A percentile compares a stretch with the other conserved stretches of the same genome.
These are phyloP conservation scores for Macropodus opercularis DNA, from an alignment of 2,797 vertebrate species.

Conservation along the genomic window DNA sequence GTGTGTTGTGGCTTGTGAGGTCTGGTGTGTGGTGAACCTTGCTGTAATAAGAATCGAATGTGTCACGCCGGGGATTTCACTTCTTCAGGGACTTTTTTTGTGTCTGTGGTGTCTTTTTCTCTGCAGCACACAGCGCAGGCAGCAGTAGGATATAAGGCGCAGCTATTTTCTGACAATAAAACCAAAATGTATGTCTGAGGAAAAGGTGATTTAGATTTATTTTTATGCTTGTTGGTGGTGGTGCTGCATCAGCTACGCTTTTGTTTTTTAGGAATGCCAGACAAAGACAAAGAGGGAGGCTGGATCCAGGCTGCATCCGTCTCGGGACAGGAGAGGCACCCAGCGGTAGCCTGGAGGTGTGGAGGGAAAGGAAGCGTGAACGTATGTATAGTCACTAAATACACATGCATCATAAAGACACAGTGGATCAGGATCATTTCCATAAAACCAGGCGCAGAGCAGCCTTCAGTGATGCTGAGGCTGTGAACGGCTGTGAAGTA, in stretches of 20 bases:
- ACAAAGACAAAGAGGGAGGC: slow-evolving; percentile 86
- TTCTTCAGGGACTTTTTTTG: slow-evolving; percentile 22
- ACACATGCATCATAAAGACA: slow-evolving; percentile 11
- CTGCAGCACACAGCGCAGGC: slow-evolving; percentile 25
- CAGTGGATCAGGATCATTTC: slow-evolving; percentile 7
- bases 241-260: slow-evolving; percentile 41
- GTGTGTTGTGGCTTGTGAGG: slow-evolving; percentile 9
- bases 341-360: slow-evolving; percentile 84
- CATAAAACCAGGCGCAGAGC: slow-evolving; percentile 3
- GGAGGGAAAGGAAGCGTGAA: slow-evolving; percentile 14
- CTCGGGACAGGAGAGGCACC: slow-evolving; percentile 81
- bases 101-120: slow-evolving; percentile 43
- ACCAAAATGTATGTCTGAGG: slow-evolving; percentile 68
- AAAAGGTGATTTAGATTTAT: slow-evolving; percentile 55
- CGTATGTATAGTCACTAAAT: slow-evolving; percentile 19
- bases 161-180: slow-evolving; percentile 67
- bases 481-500: slow-evolving; percentile 37
- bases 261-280: slow-evolving; percentile 80
- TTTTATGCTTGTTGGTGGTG: slow-evolving; percentile 56
- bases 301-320: slow-evolving; percentile 79
- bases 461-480: slow-evolving; percentile 62
- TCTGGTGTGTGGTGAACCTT: slow-evolving; percentile 10
- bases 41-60: slow-evolving; percentile 26
- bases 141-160: slow-evolving; percentile 20
- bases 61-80: slow-evolving; percentile 34